Evolutionary conservation across 2,113 vertebrate genomes (phyloP).

Genomic region (Crotalus helleri): DNA sequence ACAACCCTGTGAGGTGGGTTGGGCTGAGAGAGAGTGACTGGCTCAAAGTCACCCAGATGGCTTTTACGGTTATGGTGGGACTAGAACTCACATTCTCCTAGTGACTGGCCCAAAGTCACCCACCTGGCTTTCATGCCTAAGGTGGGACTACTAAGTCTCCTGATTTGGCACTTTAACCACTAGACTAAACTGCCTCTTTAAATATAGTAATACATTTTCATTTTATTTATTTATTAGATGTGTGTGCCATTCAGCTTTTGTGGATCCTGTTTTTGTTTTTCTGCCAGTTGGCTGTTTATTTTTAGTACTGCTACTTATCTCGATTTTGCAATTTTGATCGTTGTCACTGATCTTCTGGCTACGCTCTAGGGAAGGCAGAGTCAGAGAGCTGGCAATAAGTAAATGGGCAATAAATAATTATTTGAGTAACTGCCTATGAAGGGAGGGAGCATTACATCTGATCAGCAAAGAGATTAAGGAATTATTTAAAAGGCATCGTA

Average conservation of each 20-base stretch:
- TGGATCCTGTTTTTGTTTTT: not conserved
- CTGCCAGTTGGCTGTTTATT: not conserved
- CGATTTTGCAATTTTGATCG: not conserved
- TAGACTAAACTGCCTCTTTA: not conserved
- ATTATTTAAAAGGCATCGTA: not conserved
- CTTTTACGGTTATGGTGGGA: not conserved
- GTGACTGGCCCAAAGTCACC: not conserved
- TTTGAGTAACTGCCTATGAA: not conserved
- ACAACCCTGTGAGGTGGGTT: not conserved
- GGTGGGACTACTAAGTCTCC: not conserved
- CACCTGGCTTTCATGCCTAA: not conserved
- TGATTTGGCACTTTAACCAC: not conserved
- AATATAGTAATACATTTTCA: not conserved
- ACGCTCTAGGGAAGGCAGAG: not conserved
- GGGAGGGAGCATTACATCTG: not conserved
- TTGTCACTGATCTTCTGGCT: not conserved
- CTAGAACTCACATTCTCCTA: not conserved
- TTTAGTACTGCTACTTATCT: not conserved
- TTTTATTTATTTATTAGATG: not conserved
- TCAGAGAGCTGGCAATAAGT: not conserved
- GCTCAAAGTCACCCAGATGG: not conserved
- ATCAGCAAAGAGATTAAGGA: not conserved
- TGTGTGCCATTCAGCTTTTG: not conserved
- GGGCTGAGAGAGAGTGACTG: not conserved
- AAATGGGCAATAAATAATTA: not conserved